Evolutionary conservation across 2,888 invertebrate genomes (phyloP).

Genomic region (Aquatica leii): DNA sequence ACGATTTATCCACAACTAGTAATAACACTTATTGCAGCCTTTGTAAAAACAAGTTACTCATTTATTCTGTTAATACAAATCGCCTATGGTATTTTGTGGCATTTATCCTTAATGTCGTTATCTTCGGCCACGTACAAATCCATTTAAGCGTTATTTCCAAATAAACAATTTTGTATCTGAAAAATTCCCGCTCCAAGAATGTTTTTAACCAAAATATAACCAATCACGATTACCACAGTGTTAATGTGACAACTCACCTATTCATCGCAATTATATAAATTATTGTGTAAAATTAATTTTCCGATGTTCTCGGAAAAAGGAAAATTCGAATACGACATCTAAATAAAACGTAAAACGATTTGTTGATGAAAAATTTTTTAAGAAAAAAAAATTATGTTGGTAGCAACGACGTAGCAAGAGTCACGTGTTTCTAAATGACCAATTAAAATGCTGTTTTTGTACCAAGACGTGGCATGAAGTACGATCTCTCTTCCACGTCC

Average conservation of each 20-base stretch:
- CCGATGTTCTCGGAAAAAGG: background rate
- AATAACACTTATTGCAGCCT: too few species aligned
- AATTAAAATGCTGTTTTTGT: slow-evolving; percentile 51
- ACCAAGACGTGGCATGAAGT: slow-evolving; percentile 82
- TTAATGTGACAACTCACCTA: too few species aligned
- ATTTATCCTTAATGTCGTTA: slow-evolving; percentile 76
- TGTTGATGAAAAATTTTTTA: too few species aligned
- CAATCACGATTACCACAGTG: too few species aligned
- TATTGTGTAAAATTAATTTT: background rate
- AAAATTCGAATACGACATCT: background rate
- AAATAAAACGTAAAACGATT: too few species aligned
- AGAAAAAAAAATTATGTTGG: slow-evolving; percentile 16
- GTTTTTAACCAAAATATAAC: background rate
- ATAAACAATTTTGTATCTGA: slow-evolving; percentile 49
- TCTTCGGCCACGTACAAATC: slow-evolving; percentile 71
- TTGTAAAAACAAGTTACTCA: too few species aligned
- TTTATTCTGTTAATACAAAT: too few species aligned
- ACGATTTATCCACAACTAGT: too few species aligned
- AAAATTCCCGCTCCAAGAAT: slow-evolving; percentile 30
- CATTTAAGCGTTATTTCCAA: slow-evolving; percentile 62
- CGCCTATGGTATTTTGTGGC: too few species aligned
- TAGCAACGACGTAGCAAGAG: background rate
- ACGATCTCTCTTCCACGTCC: slow-evolving; percentile 79
- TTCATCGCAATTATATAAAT: background rate
- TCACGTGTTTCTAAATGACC: slow-evolving; percentile 40